These are phyloP conservation scores for Stegastes partitus DNA, from an alignment of 2,113 vertebrate genomes.

Conservation along the genomic window DNA sequence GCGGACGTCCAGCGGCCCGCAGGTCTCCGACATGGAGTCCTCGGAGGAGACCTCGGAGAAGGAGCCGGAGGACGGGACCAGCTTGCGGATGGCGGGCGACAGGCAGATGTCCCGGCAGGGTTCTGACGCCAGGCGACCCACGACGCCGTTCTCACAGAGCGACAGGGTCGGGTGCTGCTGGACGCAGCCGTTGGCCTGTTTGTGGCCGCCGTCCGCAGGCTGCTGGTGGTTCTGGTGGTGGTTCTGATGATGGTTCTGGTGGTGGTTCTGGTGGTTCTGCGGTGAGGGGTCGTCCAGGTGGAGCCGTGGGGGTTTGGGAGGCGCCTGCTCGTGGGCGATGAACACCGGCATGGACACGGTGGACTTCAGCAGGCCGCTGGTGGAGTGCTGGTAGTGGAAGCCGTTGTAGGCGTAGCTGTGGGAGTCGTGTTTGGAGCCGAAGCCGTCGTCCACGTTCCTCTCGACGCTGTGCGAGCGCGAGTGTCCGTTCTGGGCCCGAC, in stretches of 20 bases:
- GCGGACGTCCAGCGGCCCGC: conserved; percentile 71
- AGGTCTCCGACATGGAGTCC: conserved; percentile 82
- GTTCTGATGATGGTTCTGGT: neutral
- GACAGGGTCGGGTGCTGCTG: conserved; percentile 71
- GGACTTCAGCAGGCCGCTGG: conserved; percentile 79
- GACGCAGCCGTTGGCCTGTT: conserved; percentile 19
- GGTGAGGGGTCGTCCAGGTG: conserved; percentile 82
- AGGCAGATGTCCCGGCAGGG: conserved; percentile 75
- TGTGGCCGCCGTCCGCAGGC: conserved; percentile 10
- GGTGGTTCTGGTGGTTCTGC: conserved; percentile 33
- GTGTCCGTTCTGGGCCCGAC: conserved; percentile 57
- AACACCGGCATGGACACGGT: conserved; percentile 86
- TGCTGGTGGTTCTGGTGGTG: conserved; percentile 30
- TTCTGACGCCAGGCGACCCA: conserved; percentile 62
- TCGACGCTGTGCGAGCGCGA: conserved; percentile 73
- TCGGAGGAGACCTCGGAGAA: conserved; percentile 85
- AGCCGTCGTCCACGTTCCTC: conserved; percentile 46
- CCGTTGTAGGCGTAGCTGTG: conserved; percentile 71
- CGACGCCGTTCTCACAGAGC: conserved; percentile 64
- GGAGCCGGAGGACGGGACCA: conserved; percentile 81
- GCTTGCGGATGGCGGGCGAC: conserved; percentile 70
- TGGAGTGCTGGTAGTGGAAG: conserved; percentile 61
- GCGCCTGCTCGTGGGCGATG: conserved; percentile 83
- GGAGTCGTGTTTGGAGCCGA: conserved; percentile 6
- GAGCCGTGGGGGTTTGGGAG: conserved; percentile 87